Percentiles rank a stretch among this genome's conserved stretches.
phyloP scores from a whole-genome alignment of 2,888 invertebrate species.

The Dryococelus australis region DNA sequence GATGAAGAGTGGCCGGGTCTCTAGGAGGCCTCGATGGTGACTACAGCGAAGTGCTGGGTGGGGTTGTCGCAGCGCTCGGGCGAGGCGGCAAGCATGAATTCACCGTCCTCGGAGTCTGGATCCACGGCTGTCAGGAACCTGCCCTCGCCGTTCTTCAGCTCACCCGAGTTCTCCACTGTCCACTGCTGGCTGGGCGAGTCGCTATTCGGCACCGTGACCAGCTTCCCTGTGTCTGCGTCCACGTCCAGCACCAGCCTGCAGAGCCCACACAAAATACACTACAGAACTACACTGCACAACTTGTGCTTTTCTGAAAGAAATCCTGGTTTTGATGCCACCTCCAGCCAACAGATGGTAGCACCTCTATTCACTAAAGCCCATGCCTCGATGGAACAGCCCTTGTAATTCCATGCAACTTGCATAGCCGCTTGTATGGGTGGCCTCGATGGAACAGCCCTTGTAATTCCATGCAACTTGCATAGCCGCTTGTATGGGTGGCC shows the following conservation, averaged over 20 bases:
- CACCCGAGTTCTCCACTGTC: background rate
- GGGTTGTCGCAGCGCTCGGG: background rate
- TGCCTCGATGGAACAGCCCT: no score
- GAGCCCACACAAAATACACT: background rate
- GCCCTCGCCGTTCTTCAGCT: background rate
- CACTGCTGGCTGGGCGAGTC: background rate
- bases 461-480: no score
- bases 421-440: no score
- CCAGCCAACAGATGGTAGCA: no score
- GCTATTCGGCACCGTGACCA: background rate
- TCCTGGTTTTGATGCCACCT: no score
- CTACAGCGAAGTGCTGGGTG: background rate
- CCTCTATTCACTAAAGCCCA: no score
- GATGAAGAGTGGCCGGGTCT: background rate
- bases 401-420: no score
- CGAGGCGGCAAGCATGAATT: background rate
- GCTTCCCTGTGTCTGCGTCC: background rate
- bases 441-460: no score
- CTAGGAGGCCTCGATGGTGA: background rate
- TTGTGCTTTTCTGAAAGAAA: no score
- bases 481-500: no score
- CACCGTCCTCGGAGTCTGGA: background rate
- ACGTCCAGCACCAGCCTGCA: slow-evolving; percentile 19
- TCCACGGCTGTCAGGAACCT: background rate
- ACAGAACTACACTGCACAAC: no score